Evolutionary conservation across 2,113 vertebrate species (phyloP).

Genomic region (Dipodomys merriami): DNA sequence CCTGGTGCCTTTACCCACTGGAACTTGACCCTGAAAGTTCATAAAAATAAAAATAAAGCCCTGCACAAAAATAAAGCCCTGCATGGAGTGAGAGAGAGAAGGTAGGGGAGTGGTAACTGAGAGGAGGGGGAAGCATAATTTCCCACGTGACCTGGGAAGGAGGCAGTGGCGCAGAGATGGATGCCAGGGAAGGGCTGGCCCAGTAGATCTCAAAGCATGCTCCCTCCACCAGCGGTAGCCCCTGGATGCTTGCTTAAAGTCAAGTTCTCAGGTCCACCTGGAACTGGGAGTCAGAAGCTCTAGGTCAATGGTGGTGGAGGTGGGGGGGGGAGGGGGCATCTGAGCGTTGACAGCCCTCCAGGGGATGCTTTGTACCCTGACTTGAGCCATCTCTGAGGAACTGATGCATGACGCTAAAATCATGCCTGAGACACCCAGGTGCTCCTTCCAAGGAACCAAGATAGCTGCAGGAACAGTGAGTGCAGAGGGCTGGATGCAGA

Average conservation of each 20-base stretch:
- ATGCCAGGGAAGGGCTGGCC: not conserved
- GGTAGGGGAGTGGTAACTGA: no score
- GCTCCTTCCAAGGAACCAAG: not conserved
- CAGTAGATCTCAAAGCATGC: not conserved
- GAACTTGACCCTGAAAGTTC: not conserved
- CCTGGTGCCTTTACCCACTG: rapidly evolving
- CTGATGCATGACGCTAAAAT: no score
- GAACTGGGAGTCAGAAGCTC: not conserved
- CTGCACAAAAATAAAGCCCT: not conserved
- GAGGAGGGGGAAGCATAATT: not conserved
- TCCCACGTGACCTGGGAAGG: not conserved
- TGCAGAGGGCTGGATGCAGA: rapidly evolving
- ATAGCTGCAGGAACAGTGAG: no score
- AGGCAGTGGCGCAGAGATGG: not conserved
- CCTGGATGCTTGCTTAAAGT: not conserved
- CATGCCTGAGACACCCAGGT: not conserved
- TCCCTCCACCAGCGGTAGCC: not conserved
- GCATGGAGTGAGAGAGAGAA: no score
- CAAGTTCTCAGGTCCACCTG: no score
- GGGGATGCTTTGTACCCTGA: not conserved
- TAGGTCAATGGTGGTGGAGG: no score
- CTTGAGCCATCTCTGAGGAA: not conserved
- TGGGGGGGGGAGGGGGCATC: not conserved
- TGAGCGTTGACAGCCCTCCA: not conserved
- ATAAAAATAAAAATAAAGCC: not conserved